These are phyloP conservation scores for Lepidotrigona ventralis DNA, from an alignment of 1,140 invertebrate species.

Conservation along the genomic window DNA sequence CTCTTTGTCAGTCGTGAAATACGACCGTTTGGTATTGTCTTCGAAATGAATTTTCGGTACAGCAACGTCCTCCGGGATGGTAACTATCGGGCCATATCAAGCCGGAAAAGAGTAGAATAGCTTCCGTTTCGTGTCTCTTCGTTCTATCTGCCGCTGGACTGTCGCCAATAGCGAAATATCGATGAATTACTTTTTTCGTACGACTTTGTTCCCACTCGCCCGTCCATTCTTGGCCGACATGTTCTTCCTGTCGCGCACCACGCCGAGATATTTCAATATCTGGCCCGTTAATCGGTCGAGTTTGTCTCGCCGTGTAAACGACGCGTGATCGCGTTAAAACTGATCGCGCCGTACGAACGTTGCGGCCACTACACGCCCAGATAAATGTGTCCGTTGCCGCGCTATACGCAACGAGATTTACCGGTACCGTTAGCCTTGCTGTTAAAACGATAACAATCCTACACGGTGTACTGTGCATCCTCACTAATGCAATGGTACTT, in stretches of 20 bases:
- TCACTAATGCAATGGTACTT: slow-evolving; percentile 42
- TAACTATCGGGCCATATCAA: slow-evolving; percentile 2
- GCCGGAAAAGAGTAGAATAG: not conserved
- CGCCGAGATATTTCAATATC: not conserved
- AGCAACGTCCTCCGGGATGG: not conserved
- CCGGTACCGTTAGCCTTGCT: slow-evolving; percentile 20
- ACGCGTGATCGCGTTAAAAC: slow-evolving; percentile 30
- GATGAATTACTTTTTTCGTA: not conserved
- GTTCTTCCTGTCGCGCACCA: not conserved
- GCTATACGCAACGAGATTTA: slow-evolving; percentile 23
- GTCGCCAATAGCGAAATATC: not conserved
- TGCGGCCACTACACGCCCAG: not conserved
- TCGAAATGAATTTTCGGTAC: slow-evolving; percentile 17
- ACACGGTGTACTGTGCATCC: slow-evolving; percentile 20
- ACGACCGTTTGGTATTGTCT: slow-evolving; percentile 14
- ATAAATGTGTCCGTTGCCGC: slow-evolving; percentile 16
- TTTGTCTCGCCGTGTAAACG: not conserved
- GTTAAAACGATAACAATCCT: slow-evolving; percentile 44
- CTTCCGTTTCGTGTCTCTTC: not conserved
- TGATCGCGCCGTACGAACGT: slow-evolving; percentile 2
- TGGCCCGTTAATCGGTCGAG: not conserved
- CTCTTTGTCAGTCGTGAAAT: slow-evolving; percentile 35
- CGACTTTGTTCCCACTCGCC: not conserved
- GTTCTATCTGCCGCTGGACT: not conserved
- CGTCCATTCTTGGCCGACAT: not conserved